These are phyloP conservation scores for Noctua pronuba DNA, from an alignment of 2,888 invertebrate species.

Conservation along the genomic window DNA sequence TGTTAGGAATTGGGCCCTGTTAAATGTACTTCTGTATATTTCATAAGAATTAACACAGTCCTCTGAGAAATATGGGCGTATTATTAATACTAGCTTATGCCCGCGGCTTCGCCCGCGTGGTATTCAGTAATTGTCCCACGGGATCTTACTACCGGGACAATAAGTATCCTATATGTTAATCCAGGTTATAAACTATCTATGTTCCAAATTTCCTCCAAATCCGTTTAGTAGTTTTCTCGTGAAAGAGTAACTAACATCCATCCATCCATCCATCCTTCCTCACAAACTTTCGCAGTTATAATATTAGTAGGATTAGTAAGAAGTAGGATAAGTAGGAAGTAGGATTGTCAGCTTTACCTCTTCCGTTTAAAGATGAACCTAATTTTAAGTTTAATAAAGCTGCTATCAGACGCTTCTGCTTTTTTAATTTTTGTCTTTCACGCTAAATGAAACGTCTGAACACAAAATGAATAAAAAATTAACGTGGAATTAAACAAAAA, in stretches of 20 bases:
- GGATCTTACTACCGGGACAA: no score
- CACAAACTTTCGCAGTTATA: no score
- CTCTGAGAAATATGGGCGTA: not conserved
- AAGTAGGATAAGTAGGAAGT: no score
- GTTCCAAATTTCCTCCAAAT: no score
- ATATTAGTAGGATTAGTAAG: no score
- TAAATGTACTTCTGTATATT: constrained; percentile 1
- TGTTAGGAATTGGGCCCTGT: not conserved
- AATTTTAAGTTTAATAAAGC: not conserved
- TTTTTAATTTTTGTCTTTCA: not conserved
- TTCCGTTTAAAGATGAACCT: not conserved
- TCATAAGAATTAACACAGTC: not conserved
- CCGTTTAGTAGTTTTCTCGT: no score
- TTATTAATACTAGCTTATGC: not conserved
- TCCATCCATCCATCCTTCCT: no score
- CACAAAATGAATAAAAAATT: not conserved
- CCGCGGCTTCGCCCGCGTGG: no score
- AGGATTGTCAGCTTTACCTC: not conserved
- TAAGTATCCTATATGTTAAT: no score
- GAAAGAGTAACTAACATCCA: no score
- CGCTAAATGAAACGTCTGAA: not conserved
- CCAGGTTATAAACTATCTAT: no score
- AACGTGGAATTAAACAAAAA: not conserved
- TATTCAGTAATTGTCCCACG: no score
- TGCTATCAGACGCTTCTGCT: not conserved